Base-by-base conservation (phyloP, 2,797 vertebrate genomes). In the Anguilla megastoma region DNA sequence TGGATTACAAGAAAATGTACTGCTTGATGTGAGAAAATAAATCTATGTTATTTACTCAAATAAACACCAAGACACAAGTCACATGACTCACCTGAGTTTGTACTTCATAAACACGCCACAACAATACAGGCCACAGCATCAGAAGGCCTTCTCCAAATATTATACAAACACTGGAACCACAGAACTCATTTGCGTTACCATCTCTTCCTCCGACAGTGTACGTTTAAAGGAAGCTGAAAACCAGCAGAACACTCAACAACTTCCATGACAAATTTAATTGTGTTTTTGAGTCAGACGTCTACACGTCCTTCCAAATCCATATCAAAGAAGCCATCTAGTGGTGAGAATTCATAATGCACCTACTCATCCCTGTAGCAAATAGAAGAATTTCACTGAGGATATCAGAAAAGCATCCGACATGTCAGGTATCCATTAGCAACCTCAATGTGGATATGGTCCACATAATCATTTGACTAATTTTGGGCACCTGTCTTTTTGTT, bases 21-120 rank as follows among this genome's bases (percentile, higher is more conserved):
- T 90, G 94, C 94, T 96, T 94, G 93, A 94, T 95, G 95, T 96
- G 93, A 93, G 94, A 93, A 92, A 50, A 41, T 4, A 88, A 76
- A 33, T 90, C 60, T 90, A 90, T 95, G 95, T 96, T 94, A 95
- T 94, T 95, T 94, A 95, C 94, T 95, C 92, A 94, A 96, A 96
- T 96, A 96, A 96, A 96, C 91, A 92, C 90, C 36, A 90, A 93
- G 88, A 94, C 94, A 92, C 90, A 88, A 71, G 91, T 90, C 41
- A 76, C 24, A n/a, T 48, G 41, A 45, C 41, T 50, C 45, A 2
- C 30, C 12, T 16, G 33, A 0, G 18, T 41, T 16, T 89, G 16
- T 88, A 4, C 87, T 88, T 21, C 45, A 82, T 24, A 6, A n/a
- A 76, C n/a, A 71, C 9, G 9, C 27, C 74, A 45, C 33, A 41